These are phyloP conservation scores for Notospermus geniculatus DNA, from an alignment of 1,140 invertebrate species.

Conservation along the genomic window DNA sequence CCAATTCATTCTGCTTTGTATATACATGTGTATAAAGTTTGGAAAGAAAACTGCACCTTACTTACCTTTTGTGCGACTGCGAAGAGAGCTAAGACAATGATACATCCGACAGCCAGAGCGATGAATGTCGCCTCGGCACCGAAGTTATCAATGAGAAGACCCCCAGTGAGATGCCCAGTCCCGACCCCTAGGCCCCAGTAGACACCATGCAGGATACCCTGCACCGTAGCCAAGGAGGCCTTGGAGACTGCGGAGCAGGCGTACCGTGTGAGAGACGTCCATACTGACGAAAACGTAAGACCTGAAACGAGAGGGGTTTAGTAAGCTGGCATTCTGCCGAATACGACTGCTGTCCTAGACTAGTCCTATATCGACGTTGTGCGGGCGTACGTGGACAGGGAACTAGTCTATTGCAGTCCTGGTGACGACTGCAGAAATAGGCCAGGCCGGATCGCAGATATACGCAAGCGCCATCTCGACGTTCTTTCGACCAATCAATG, in stretches of 20 bases:
- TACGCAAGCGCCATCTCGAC: too few relatives aligned
- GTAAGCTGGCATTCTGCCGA: too few relatives aligned
- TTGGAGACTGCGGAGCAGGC: slow-evolving; percentile 12
- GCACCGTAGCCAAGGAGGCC: slow-evolving; percentile 17
- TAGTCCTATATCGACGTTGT: too few relatives aligned
- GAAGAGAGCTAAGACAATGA: background rate
- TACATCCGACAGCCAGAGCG: background rate
- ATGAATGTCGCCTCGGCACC: slow-evolving; percentile 11
- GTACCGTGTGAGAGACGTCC: slow-evolving; percentile 21
- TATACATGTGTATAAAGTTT: too few relatives aligned
- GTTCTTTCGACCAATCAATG: too few relatives aligned
- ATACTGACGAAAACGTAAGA: slow-evolving; percentile 18
- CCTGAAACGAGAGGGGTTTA: slow-evolving; percentile 6
- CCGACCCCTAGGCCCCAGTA: slow-evolving; percentile 18
- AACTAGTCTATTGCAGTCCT: too few relatives aligned
- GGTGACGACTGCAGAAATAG: too few relatives aligned
- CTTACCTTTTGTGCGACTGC: slow-evolving; percentile 2
- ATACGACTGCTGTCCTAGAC: too few relatives aligned
- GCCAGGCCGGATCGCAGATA: too few relatives aligned
- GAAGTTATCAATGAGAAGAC: slow-evolving; percentile 14
- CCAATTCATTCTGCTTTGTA: too few relatives aligned
- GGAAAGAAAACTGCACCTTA: too few relatives aligned
- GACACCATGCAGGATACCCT: slow-evolving; percentile 23
- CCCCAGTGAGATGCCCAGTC: slow-evolving; percentile 18
- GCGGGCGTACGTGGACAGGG: too few relatives aligned